phyloP scores from a whole-genome alignment of 2,797 vertebrate species.

The Enoplosus armatus region DNA sequence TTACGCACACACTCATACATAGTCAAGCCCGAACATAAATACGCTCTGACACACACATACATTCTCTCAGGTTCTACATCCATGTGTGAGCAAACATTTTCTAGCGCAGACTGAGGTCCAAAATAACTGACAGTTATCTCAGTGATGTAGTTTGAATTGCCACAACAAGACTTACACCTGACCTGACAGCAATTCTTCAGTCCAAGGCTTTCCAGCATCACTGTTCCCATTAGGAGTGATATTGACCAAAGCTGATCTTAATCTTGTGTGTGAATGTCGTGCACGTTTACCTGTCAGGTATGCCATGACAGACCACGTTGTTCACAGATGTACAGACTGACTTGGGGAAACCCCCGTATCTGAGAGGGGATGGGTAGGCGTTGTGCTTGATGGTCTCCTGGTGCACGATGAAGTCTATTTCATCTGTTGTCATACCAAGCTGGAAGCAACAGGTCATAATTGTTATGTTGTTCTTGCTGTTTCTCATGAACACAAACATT shows the following conservation, averaged over 20 bases:
- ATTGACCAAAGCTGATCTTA: neutral
- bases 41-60: too few species aligned
- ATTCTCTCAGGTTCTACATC: too few species aligned
- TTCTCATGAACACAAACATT: constrained; percentile 5
- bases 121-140: neutral
- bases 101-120: neutral
- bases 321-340: constrained; percentile 99
- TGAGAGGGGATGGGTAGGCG: constrained; percentile 97
- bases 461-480: neutral
- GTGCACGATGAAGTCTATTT: constrained; percentile 97
- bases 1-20: too few species aligned
- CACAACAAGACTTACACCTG: neutral
- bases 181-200: neutral
- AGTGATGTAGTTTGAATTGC: neutral
- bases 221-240: neutral
- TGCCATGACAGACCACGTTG: constrained; percentile 98
- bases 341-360: constrained; percentile 96
- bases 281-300: constrained; percentile 95
- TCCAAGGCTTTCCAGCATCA: neutral
- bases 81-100: neutral
- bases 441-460: constrained; percentile 63
- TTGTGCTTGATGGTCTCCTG: constrained; percentile 92
- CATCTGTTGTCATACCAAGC: constrained; percentile 98
- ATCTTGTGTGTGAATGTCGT: neutral
- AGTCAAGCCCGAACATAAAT: too few species aligned